A percentile compares a stretch with the other conserved stretches of the same genome.
phyloP scores from a whole-genome alignment of 2,113 vertebrate genomes.

The Dipodomys spectabilis region DNA sequence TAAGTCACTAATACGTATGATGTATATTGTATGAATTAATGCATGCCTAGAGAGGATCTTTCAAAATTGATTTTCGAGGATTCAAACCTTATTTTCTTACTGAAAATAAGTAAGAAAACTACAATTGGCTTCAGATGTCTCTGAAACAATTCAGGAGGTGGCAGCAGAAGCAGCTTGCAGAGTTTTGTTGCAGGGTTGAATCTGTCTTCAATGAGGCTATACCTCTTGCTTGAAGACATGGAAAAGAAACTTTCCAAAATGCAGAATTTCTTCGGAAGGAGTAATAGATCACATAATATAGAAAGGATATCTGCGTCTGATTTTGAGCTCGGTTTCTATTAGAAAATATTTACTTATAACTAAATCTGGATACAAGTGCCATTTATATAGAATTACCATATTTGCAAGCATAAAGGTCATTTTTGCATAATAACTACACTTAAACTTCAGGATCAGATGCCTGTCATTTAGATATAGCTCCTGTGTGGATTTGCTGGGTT shows the following conservation, averaged over 20 bases:
- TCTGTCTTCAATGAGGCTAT: neutral
- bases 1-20: neutral
- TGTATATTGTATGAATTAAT: neutral
- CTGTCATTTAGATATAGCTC: slow-evolving; percentile 75
- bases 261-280: neutral
- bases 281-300: slow-evolving; percentile 37
- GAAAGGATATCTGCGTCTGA: slow-evolving; percentile 63
- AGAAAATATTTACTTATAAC: slow-evolving; percentile 81
- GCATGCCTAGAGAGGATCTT: neutral
- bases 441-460: slow-evolving; percentile 64
- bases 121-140: slow-evolving; percentile 50
- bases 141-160: slow-evolving; percentile 20
- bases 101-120: neutral
- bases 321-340: slow-evolving; percentile 63
- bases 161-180: neutral
- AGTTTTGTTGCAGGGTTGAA: neutral
- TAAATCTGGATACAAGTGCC: slow-evolving; percentile 73
- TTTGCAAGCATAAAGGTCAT: slow-evolving; percentile 78
- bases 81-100: neutral
- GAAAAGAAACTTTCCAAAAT: neutral
- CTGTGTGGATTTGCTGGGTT: slow-evolving; percentile 64
- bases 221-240: neutral
- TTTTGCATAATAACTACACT: slow-evolving; percentile 76
- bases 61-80: neutral
- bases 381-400: slow-evolving; percentile 82